Conservation (phyloP, 2,888 invertebrate species). For the Cremastinae sp. region DNA sequence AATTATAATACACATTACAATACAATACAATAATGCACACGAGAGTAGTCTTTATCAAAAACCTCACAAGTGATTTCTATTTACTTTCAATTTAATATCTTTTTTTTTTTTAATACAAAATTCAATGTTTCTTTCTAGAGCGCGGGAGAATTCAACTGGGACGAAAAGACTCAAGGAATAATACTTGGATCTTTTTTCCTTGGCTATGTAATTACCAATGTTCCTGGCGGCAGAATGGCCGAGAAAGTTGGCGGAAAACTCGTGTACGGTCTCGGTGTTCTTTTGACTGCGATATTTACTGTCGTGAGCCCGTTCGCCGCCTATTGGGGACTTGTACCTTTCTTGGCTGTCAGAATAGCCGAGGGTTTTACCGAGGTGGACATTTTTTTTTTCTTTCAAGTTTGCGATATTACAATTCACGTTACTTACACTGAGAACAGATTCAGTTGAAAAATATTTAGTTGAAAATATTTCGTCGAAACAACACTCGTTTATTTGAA, state of each 20-base stretch:
- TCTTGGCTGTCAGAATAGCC: slow-evolving; percentile 88
- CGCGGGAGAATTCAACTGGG: slow-evolving; percentile 89
- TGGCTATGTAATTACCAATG: slow-evolving; percentile 91
- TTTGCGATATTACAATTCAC: neutral
- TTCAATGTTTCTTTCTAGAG: slow-evolving; percentile 80
- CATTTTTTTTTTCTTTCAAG: neutral
- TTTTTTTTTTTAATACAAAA: neutral
- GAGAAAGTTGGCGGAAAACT: slow-evolving; percentile 94
- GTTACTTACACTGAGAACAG: too few species aligned
- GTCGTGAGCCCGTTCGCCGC: slow-evolving; percentile 92
- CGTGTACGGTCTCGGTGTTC: slow-evolving; percentile 90
- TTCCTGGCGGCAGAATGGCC: slow-evolving; percentile 91
- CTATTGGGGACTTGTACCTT: slow-evolving; percentile 83
- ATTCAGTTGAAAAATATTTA: too few species aligned
- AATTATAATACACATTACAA: too few species aligned
- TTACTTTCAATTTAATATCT: neutral
- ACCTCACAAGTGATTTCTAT: too few species aligned
- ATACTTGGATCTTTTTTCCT: slow-evolving; percentile 92
- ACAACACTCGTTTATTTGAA: too few species aligned
- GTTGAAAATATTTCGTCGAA: too few species aligned
- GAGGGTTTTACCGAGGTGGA: slow-evolving; percentile 91
- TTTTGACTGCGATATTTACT: slow-evolving; percentile 91
- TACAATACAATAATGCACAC: too few species aligned
- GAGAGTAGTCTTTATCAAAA: too few species aligned
- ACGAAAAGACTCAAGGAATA: slow-evolving; percentile 89